Evolutionary conservation across 2,888 invertebrate species (phyloP), one percentile per base, ranked within the genome.

Genomic region (Pharmacophagus antenor): DNA sequence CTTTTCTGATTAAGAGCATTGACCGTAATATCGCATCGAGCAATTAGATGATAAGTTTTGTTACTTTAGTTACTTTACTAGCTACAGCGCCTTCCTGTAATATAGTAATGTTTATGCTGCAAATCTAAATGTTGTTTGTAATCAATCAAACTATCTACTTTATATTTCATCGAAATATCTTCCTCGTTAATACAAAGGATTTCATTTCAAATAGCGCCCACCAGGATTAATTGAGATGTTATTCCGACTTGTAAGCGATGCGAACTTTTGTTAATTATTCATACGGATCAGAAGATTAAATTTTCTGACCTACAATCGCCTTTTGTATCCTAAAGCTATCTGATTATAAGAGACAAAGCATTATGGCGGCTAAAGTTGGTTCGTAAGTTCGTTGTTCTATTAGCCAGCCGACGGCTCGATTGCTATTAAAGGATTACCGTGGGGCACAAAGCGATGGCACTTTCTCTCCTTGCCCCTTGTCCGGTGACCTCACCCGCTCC

Each of bases 401-500:
- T 69, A 70, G 68, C 63, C 55, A 54, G 65, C 66, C 51, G 62
- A 67, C 69, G 70, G 75, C 78, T 82, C 80, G 76, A 82, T 87
- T 84, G 84, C 88, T 85, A 86, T 89, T 87, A 88, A 86, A 88
- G 87, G 88, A 88, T 88, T 88, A 86, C 74, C 79, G 77, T 76
- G 70, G 74, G 74, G 76, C 77, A 85, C 85, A 87, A 87, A 88
- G 87, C 82, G 84, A 77, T 80, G 85, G 85, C 82, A 84, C 86
- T 88, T 87, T 79, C 72, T 68, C 72, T 73, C 76, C 78, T 80
- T 84, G 83, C 81, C 85, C 86, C 84, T 80, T 84, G 88, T 82
- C 86, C 87, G 77, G 76, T 70, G 70, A 64, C 66, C 70, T 66
- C 66, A 63, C 66, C 65, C 63, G 56, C 60, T 63, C 67, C 65